Evolutionary conservation across 1,140 invertebrate species (phyloP).

Genomic region (Pemphigus obesinymphae): DNA sequence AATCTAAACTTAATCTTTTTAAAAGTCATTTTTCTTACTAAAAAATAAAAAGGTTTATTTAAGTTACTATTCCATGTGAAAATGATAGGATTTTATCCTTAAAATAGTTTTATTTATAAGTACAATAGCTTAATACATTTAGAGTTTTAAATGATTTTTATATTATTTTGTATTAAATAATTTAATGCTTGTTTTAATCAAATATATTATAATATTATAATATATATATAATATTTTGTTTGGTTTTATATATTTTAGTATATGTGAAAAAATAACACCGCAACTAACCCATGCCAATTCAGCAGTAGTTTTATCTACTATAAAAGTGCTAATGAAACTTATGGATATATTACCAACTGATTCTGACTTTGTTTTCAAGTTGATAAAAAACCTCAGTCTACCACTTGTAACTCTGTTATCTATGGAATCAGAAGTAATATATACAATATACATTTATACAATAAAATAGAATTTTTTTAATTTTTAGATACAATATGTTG

Average conservation of each 20-base stretch:
- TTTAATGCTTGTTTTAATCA: no score
- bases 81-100: no score
- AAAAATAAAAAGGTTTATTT: no score
- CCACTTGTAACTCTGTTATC: slow-evolving; percentile 97
- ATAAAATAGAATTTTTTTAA: neutral
- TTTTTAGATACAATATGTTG: slow-evolving; percentile 84
- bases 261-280: slow-evolving; percentile 97
- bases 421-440: slow-evolving; percentile 83
- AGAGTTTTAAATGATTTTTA: no score
- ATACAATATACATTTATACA: slow-evolving; percentile 6
- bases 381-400: slow-evolving; percentile 97
- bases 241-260: slow-evolving; percentile 55
- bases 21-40: no score
- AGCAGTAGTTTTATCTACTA: slow-evolving; percentile 97
- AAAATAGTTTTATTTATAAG: neutral
- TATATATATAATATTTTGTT: neutral
- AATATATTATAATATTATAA: neutral
- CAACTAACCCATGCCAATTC: slow-evolving; percentile 98
- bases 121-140: no score
- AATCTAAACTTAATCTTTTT: no score
- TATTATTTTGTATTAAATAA: no score
- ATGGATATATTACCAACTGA: slow-evolving; percentile 94
- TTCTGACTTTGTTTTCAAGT: slow-evolving; percentile 87
- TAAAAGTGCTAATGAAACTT: slow-evolving; percentile 96
- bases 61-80: no score